Evolutionary conservation across 2,888 invertebrate genomes (phyloP).

Genomic region (Ophion ventricosus): DNA sequence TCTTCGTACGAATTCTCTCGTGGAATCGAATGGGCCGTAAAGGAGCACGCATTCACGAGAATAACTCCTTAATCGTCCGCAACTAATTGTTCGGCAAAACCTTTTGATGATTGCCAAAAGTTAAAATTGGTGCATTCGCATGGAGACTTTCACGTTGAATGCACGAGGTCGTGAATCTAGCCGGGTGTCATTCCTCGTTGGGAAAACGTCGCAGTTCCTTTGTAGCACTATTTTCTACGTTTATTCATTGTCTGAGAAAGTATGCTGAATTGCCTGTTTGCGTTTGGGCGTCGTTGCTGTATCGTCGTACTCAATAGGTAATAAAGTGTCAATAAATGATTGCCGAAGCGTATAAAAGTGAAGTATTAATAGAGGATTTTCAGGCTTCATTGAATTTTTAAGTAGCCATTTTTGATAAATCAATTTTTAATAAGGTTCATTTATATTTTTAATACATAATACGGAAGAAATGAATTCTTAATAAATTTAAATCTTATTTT

Average conservation of each 20-base stretch:
- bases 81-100: slow-evolving; percentile 47
- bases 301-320: background rate
- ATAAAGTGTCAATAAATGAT: background rate
- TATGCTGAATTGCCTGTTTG: background rate
- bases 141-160: background rate
- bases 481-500: no score
- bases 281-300: no score
- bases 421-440: background rate
- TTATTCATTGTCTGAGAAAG: background rate
- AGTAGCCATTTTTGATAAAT: background rate
- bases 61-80: slow-evolving; percentile 51
- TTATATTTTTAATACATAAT: background rate
- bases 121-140: slow-evolving; percentile 7
- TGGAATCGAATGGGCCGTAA: slow-evolving; percentile 53
- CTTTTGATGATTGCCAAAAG: slow-evolving; percentile 34
- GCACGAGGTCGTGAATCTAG: background rate
- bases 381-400: background rate
- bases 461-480: no score
- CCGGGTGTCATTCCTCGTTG: background rate
- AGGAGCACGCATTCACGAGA: slow-evolving; percentile 44
- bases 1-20: slow-evolving; percentile 26
- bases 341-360: background rate
- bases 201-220: background rate
- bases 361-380: background rate
- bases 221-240: background rate